These are phyloP conservation scores for Dichetophora obliterata DNA, from an alignment of 2,888 invertebrate species.

Conservation along the genomic window DNA sequence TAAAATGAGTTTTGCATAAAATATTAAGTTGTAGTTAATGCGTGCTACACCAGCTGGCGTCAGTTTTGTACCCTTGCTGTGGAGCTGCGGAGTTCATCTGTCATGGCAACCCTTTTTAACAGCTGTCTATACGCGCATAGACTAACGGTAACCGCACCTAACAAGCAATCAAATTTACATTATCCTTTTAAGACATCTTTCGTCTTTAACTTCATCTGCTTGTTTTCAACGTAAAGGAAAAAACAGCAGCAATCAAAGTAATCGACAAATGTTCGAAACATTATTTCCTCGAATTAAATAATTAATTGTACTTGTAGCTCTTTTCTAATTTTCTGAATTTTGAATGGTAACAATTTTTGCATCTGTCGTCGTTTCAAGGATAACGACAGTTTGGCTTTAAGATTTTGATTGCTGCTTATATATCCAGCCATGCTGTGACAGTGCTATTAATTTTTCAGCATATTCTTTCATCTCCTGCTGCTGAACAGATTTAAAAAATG, in stretches of 20 bases:
- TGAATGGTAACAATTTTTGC: neutral
- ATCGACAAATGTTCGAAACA: slow-evolving; percentile 21
- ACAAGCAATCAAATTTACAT: slow-evolving; percentile 37
- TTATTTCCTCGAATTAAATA: neutral
- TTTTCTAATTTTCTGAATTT: neutral
- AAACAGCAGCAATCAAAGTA: neutral
- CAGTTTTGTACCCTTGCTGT: neutral
- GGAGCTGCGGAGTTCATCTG: neutral
- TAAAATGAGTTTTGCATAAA: slow-evolving; percentile 24
- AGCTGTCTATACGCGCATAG: neutral
- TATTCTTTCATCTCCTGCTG: neutral
- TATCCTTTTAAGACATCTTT: slow-evolving; percentile 15
- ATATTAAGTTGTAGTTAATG: slow-evolving; percentile 25
- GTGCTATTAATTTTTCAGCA: neutral
- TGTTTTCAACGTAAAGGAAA: neutral
- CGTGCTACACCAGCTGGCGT: neutral
- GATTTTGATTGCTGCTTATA: neutral
- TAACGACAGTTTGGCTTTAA: neutral
- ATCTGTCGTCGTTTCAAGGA: slow-evolving; percentile 7
- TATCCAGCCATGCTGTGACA: too few relatives aligned
- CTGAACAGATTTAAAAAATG: too few relatives aligned
- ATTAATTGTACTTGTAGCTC: neutral
- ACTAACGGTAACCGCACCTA: slow-evolving; percentile 10
- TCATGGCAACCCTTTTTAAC: neutral
- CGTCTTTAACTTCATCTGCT: too few relatives aligned